phyloP scores from a whole-genome alignment of 2,888 invertebrate species.

The Crematogaster levior region DNA sequence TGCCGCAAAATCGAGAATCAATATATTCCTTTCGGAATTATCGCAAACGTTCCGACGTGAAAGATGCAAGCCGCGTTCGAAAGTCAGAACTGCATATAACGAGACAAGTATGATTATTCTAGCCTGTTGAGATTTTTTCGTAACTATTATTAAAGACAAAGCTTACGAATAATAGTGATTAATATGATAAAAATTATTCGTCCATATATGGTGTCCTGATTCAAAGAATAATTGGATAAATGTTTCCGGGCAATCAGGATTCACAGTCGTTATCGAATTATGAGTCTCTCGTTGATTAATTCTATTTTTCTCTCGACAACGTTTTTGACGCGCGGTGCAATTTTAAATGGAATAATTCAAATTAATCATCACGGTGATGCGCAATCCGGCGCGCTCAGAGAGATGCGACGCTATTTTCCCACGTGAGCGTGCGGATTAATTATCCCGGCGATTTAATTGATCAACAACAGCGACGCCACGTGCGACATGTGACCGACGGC shows the following conservation, averaged over 20 bases:
- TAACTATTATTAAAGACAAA: background rate
- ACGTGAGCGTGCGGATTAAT: conserved; percentile 25
- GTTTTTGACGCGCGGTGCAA: background rate
- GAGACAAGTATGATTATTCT: background rate
- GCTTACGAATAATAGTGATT: background rate
- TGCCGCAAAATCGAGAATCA: conserved; percentile 30
- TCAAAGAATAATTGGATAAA: background rate
- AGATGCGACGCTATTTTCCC: conserved; percentile 35
- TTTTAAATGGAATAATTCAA: conserved; percentile 19
- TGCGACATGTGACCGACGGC: conserved; percentile 23
- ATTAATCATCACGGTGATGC: conserved; percentile 19
- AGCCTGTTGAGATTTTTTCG: background rate
- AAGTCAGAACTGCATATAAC: background rate
- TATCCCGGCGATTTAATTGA: conserved; percentile 37
- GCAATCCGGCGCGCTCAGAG: background rate
- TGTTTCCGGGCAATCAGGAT: background rate
- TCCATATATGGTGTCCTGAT: background rate
- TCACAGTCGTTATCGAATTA: background rate
- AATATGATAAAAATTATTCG: background rate
- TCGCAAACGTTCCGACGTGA: background rate
- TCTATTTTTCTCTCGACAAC: background rate
- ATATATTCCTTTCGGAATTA: conserved; percentile 19
- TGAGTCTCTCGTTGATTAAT: background rate
- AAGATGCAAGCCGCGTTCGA: background rate
- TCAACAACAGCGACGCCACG: conserved; percentile 31